Percentiles rank a stretch among this genome's conserved stretches.
Evolutionary conservation across 2,797 vertebrate genomes (phyloP).

Genomic region (Falco novaeseelandiae): DNA sequence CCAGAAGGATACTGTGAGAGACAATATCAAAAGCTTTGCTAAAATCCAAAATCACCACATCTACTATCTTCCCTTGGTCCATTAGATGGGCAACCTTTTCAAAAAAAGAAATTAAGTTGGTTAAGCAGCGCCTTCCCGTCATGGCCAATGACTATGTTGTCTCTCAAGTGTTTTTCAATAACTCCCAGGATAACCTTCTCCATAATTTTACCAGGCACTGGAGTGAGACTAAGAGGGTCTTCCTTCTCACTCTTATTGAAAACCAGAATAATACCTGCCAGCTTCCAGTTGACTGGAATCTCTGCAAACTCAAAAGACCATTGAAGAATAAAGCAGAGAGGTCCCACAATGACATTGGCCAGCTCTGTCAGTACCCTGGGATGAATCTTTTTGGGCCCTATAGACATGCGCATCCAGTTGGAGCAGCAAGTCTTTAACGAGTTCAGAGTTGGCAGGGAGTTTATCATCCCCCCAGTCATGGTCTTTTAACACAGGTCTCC

Average conservation of each 20-base stretch:
- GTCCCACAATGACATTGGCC: fast-evolving
- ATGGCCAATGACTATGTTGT: background rate
- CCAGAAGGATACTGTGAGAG: too few species aligned
- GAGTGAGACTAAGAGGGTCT: background rate
- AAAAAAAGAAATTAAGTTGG: background rate
- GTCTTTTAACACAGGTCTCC: background rate
- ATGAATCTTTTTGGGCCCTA: background rate
- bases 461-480: background rate
- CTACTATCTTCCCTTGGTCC: background rate
- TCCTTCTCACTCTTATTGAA: background rate
- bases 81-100: background rate
- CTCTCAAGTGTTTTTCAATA: background rate
- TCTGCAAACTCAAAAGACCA: background rate
- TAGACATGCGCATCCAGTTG: background rate
- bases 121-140: background rate
- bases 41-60: too few species aligned
- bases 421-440: background rate
- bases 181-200: background rate
- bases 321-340: background rate
- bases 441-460: background rate
- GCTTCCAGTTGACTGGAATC: background rate
- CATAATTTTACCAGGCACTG: background rate
- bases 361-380: background rate
- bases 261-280: background rate
- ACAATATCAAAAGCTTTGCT: too few species aligned